Base-by-base conservation (phyloP, 2,113 vertebrate species). In the Hyperoodon ampullatus region DNA sequence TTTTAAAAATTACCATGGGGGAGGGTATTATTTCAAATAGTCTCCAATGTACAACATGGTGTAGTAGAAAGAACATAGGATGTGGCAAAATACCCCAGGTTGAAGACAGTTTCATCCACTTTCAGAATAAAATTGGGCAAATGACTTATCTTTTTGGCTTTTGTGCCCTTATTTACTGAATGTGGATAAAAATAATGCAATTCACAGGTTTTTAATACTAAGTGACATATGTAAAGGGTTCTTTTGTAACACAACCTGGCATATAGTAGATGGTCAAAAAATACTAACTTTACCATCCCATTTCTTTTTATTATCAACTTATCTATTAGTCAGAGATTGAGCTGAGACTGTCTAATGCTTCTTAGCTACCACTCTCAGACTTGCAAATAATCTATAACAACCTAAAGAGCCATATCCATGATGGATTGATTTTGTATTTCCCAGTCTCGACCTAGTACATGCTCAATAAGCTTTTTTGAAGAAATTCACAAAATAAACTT, bases 291-390 rank as follows among this genome's bases (percentile, higher is more conserved):
- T 2, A 35, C 28, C 12, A 10, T 33, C 16, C 11, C 33, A 53
- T 95, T 75, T 92, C 3, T 16, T 93, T 93, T 94, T 72, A 80
- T 84, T 84, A 18, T 47, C 35, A 90, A 39, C 10, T 74, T 72
- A 70, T 33, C 55, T 16, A 13, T 77, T 30, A 72, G 82, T 77
- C 28, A 77, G 83, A 75, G 30, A 87, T 60, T 90, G 13, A 86
- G 28, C 23, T 77, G 68, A 77, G 21, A 60, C 6, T 83, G 3
- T 12, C 18, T 60, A 65, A 47, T 75, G 35, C 10, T 65, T 85
- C 30, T 78, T 66, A 33, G 16, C 24, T 26, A 33, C 58, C 1
- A 61, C 1, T 66, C 14, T 23, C 28, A 72, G 33, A 81, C n/a
- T 94, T 93, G 19, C 33, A 93, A 74, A 65, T 65, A 61, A 90